Conservation (phyloP, 1,140 invertebrate species). For the Tenebrio molitor region DNA sequence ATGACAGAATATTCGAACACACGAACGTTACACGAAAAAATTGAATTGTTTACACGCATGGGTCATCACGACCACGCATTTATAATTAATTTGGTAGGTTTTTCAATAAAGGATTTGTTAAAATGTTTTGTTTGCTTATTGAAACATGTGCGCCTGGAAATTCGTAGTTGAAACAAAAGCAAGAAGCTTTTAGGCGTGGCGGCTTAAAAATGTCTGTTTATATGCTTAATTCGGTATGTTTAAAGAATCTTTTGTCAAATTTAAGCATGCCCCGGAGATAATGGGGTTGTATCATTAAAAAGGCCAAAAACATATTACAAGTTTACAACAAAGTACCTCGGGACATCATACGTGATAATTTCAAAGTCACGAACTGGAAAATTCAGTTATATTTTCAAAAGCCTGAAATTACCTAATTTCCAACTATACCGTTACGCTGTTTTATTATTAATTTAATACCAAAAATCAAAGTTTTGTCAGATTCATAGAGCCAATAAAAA, state of each 20-base stretch:
- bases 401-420: too few species aligned
- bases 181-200: background rate
- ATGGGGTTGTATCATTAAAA: background rate
- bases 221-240: background rate
- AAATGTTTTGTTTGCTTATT: background rate
- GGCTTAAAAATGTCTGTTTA: background rate
- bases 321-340: background rate
- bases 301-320: background rate
- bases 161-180: background rate
- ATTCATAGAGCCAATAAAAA: too few species aligned
- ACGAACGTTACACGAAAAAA: constrained; percentile 12
- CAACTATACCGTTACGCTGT: too few species aligned
- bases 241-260: background rate
- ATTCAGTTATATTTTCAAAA: background rate
- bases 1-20: constrained; percentile 3
- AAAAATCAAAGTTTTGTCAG: too few species aligned
- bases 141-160: background rate
- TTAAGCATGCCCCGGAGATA: background rate
- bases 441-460: too few species aligned
- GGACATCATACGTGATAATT: background rate
- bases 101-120: background rate
- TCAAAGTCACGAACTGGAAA: background rate
- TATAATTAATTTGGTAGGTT: background rate
- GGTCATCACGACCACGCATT: background rate
- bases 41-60: constrained; percentile 20